A percentile compares a stretch with the other conserved stretches of the same genome.
Evolutionary conservation across 2,888 invertebrate species (phyloP).

Genomic region (Limnephilus marmoratus): DNA sequence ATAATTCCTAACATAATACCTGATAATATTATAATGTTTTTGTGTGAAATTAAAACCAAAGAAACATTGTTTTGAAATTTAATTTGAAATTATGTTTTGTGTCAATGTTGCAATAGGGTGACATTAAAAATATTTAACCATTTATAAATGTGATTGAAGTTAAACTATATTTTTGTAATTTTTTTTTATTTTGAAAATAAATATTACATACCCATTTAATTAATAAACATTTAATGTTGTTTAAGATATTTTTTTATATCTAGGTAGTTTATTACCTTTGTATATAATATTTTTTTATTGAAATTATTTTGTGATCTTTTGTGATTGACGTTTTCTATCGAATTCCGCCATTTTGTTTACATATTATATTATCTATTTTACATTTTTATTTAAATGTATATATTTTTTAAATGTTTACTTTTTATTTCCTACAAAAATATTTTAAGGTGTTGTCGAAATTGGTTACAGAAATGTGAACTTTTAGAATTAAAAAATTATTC

Average conservation of each 20-base stretch:
- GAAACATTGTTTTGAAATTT: constrained; percentile 17
- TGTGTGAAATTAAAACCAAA: constrained; percentile 6
- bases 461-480: too few relatives aligned
- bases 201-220: neutral
- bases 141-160: neutral
- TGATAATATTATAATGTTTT: constrained; percentile 5
- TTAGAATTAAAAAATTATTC: too few relatives aligned
- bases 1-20: neutral
- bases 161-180: neutral
- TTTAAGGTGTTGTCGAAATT: too few relatives aligned
- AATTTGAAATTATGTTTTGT: constrained; percentile 9
- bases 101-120: neutral
- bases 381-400: neutral
- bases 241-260: neutral
- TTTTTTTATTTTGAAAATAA: neutral
- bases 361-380: neutral
- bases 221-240: neutral
- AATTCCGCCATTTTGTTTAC: neutral
- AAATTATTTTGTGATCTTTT: constrained; percentile 24
- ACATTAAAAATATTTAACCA: constrained; percentile 19
- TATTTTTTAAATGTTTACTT: neutral
- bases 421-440: too few relatives aligned
- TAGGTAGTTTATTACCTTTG: neutral
- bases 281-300: neutral
- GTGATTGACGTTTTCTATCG: constrained; percentile 29